These are phyloP conservation scores for Dryobota labecula DNA, from an alignment of 2,888 invertebrate species.

Conservation along the genomic window DNA sequence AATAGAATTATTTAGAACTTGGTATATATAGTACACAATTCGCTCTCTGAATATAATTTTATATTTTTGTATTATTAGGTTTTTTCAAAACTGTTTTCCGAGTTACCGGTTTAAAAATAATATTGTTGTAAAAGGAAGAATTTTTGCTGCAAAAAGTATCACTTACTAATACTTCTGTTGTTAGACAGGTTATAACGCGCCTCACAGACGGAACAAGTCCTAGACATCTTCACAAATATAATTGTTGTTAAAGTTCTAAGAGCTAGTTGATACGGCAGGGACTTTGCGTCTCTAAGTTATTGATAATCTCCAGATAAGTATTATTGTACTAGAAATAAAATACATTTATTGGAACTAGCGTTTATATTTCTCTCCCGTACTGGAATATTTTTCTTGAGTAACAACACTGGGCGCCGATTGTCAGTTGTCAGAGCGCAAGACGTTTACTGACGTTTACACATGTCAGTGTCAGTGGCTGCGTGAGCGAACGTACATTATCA, in stretches of 20 bases:
- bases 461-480: slow-evolving; percentile 33
- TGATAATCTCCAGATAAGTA: slow-evolving; percentile 81
- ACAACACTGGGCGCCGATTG: slow-evolving; percentile 52
- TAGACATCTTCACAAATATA: slow-evolving; percentile 18
- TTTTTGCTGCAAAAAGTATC: slow-evolving; percentile 1
- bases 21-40: slow-evolving; percentile 14
- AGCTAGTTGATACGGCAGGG: slow-evolving; percentile 62
- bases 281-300: slow-evolving; percentile 64
- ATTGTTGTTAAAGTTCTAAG: slow-evolving; percentile 66
- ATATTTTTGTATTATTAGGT: slow-evolving; percentile 26
- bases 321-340: slow-evolving; percentile 83
- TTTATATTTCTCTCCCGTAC: slow-evolving; percentile 52
- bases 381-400: slow-evolving; percentile 21
- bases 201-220: slow-evolving; percentile 6
- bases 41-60: slow-evolving; percentile 54
- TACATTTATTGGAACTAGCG: slow-evolving; percentile 80
- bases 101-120: slow-evolving; percentile 25
- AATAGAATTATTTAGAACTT: neutral
- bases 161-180: slow-evolving; percentile 7
- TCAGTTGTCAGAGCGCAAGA: slow-evolving; percentile 43
- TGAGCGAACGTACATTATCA: slow-evolving; percentile 3
- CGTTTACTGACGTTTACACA: slow-evolving; percentile 20
- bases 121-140: slow-evolving; percentile 16
- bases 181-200: slow-evolving; percentile 3
- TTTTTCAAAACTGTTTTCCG: slow-evolving; percentile 12